Conservation (phyloP, 2,888 invertebrate species). For the Dynastes maya region DNA sequence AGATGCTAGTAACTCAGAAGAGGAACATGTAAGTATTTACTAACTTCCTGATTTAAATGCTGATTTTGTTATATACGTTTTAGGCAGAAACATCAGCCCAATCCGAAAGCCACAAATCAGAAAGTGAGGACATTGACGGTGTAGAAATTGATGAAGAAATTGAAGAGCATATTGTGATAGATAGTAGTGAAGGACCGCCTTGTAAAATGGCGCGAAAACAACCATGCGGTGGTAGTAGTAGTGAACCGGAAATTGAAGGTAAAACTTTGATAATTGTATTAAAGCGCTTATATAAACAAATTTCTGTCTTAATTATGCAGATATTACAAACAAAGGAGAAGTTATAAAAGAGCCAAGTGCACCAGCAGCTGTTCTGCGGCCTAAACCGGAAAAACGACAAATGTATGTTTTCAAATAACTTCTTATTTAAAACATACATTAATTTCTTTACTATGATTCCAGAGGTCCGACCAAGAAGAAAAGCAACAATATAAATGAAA, state of each 20-base stretch:
- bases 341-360: conserved; percentile 39
- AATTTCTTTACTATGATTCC: not conserved
- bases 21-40: conserved; percentile 73
- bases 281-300: not conserved
- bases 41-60: conserved; percentile 27
- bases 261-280: not conserved
- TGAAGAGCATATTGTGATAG: conserved; percentile 70
- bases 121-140: conserved; percentile 70
- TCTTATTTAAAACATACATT: not conserved
- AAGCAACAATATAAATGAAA: conserved; percentile 68
- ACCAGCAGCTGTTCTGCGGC: conserved; percentile 48
- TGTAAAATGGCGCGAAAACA: conserved; percentile 72
- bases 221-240: conserved; percentile 64
- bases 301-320: conserved; percentile 4
- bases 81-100: conserved; percentile 67
- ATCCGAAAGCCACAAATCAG: conserved; percentile 73
- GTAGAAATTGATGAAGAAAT: conserved; percentile 69
- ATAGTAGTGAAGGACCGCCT: conserved; percentile 70
- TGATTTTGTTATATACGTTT: not conserved
- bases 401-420: conserved; percentile 53
- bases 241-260: conserved; percentile 66
- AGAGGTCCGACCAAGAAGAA: conserved; percentile 60
- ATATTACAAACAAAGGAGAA: conserved; percentile 42
- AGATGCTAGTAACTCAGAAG: conserved; percentile 86
- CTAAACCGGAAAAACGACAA: conserved; percentile 56